phyloP scores from a whole-genome alignment of 2,797 vertebrate genomes.

The Meda fulgida region DNA sequence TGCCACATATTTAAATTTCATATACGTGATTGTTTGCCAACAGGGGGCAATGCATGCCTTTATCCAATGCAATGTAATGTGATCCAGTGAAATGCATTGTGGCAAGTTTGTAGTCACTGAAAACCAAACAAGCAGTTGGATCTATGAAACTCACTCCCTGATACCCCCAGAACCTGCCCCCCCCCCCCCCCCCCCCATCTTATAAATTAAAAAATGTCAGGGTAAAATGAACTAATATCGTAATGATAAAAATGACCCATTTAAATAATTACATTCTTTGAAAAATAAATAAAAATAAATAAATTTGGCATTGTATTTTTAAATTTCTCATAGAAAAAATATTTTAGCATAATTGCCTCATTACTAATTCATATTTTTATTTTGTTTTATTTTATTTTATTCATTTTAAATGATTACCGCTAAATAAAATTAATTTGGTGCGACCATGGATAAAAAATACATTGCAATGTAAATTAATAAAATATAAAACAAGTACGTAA shows the following conservation, averaged over 20 bases:
- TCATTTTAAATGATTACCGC: neutral
- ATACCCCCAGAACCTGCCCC: neutral
- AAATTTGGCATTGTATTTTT: neutral
- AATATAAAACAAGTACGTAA: neutral
- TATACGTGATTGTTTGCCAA: slow-evolving; percentile 59
- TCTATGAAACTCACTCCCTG: neutral
- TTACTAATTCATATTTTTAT: too few species aligned
- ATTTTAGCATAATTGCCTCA: too few species aligned
- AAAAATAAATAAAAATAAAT: too few species aligned
- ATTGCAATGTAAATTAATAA: neutral
- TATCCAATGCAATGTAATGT: slow-evolving; percentile 33
- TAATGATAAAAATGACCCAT: neutral
- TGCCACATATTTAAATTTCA: slow-evolving; percentile 37
- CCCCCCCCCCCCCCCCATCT: too few species aligned
- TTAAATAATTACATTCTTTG: neutral
- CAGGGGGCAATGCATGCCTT: slow-evolving; percentile 67
- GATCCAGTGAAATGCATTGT: slow-evolving; percentile 42
- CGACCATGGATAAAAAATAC: neutral
- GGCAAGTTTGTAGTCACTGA: slow-evolving; percentile 50
- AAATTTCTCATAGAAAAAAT: neutral
- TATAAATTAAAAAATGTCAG: neutral
- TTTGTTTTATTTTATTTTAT: neutral
- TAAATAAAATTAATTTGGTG: neutral
- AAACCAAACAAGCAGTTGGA: slow-evolving; percentile 52
- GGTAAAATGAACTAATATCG: neutral